These are phyloP conservation scores for Brachypodius melanocephalos DNA, from an alignment of 2,113 vertebrate genomes.

Conservation along the genomic window DNA sequence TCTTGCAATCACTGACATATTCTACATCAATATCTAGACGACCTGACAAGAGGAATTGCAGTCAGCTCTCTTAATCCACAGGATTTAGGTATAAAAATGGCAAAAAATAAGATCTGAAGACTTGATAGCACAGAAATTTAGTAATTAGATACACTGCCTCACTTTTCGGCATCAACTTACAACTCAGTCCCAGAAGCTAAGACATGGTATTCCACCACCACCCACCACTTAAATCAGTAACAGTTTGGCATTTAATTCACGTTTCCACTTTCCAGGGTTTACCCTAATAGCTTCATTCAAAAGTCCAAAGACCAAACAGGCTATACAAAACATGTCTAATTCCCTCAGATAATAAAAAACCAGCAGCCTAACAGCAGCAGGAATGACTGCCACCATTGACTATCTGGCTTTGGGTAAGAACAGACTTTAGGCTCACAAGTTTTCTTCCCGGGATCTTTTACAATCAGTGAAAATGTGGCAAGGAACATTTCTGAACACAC, in stretches of 20 bases:
- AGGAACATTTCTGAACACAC: background rate
- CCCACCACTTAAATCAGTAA: background rate
- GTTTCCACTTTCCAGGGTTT: background rate
- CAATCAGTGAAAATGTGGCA: background rate
- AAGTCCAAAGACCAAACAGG: background rate
- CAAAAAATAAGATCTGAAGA: background rate
- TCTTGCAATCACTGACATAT: constrained; percentile 88
- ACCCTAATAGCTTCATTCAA: background rate
- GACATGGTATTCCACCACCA: background rate
- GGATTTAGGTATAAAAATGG: background rate
- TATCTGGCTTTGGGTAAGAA: background rate
- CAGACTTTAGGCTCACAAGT: background rate
- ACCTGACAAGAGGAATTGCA: constrained; percentile 70
- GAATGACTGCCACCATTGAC: background rate
- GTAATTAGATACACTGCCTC: background rate
- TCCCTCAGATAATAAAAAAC: background rate
- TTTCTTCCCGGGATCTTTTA: background rate
- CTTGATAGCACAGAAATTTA: background rate
- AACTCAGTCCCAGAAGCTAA: background rate
- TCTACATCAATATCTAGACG: constrained; percentile 88
- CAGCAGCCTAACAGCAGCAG: background rate
- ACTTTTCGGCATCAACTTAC: background rate
- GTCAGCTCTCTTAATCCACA: background rate
- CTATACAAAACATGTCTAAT: background rate
- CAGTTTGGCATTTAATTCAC: background rate